A percentile compares a stretch with the other conserved stretches of the same genome.
Evolutionary conservation across 2,888 invertebrate species (phyloP).

Genomic region (Drosophila helvetica): DNA sequence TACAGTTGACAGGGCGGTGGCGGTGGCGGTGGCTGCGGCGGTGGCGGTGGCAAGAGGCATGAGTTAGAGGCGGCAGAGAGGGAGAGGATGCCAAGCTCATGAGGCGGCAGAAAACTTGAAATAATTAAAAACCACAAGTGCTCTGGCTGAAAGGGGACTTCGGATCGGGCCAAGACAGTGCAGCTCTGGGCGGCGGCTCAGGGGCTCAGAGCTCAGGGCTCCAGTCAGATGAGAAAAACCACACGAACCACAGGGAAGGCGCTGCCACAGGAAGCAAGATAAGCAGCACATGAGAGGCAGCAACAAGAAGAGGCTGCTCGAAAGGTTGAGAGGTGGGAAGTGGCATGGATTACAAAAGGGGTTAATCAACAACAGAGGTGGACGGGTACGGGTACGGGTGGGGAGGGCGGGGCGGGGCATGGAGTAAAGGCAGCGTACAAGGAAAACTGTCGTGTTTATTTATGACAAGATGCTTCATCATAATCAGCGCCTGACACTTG

Average conservation of each 20-base stretch:
- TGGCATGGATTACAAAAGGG: slow-evolving; percentile 72
- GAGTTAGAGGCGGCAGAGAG: background rate
- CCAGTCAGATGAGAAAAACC: slow-evolving; percentile 57
- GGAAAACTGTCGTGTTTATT: slow-evolving; percentile 74
- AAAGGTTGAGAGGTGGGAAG: slow-evolving; percentile 27
- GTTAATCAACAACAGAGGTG: slow-evolving; percentile 65
- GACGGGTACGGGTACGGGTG: too few species aligned
- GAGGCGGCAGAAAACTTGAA: slow-evolving; percentile 61
- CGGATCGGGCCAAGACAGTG: slow-evolving; percentile 31
- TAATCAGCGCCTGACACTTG: slow-evolving; percentile 80
- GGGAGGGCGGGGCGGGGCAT: background rate
- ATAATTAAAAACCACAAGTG: slow-evolving; percentile 74
- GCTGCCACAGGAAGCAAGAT: slow-evolving; percentile 51
- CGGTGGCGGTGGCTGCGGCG: background rate
- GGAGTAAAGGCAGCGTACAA: slow-evolving; percentile 21
- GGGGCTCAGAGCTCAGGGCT: background rate
- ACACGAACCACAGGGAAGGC: slow-evolving; percentile 43
- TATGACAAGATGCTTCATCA: slow-evolving; percentile 82
- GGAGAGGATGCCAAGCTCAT: too few species aligned
- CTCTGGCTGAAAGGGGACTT: slow-evolving; percentile 50
- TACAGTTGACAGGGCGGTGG: slow-evolving; percentile 37
- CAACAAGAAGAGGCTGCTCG: slow-evolving; percentile 28
- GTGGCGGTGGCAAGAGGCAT: background rate
- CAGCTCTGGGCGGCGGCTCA: background rate
- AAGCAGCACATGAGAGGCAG: slow-evolving; percentile 22